Percentiles rank a stretch among this genome's conserved stretches.
phyloP scores from a whole-genome alignment of 2,113 vertebrate species.

The Dissostichus mawsoni region DNA sequence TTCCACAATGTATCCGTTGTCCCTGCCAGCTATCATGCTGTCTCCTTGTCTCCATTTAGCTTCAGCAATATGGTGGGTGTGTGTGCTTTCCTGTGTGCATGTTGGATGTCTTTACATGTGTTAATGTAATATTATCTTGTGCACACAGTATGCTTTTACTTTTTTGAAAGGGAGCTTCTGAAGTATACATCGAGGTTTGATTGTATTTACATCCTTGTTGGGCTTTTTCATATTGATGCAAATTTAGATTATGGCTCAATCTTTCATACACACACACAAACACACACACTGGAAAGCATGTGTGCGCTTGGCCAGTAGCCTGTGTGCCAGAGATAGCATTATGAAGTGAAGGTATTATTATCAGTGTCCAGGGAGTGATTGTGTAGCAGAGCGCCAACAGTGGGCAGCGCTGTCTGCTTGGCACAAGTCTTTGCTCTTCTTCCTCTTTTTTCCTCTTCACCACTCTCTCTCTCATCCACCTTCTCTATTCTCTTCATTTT shows the following conservation, averaged over 20 bases:
- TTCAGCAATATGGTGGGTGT: conserved; percentile 67
- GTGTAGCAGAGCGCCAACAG: conserved; percentile 53
- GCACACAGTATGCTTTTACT: neutral
- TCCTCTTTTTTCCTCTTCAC: conserved; percentile 15
- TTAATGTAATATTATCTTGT: conserved; percentile 27
- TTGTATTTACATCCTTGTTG: conserved; percentile 25
- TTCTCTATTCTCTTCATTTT: conserved; percentile 16
- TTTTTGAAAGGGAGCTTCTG: conserved; percentile 11
- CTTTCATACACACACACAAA: neutral
- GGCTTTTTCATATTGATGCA: conserved; percentile 34
- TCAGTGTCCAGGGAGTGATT: conserved; percentile 62
- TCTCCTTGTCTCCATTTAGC: conserved; percentile 71
- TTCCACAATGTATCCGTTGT: conserved; percentile 63
- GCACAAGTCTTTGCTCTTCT: conserved; percentile 30
- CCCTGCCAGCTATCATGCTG: conserved; percentile 67
- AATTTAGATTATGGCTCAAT: conserved; percentile 42
- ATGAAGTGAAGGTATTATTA: conserved; percentile 66
- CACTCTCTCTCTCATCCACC: neutral
- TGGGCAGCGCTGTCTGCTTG: conserved; percentile 58
- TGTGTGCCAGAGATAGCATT: conserved; percentile 61
- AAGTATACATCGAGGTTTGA: conserved; percentile 7
- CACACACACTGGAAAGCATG: conserved; percentile 17
- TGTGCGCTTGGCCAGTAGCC: conserved; percentile 28
- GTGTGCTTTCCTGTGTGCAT: conserved; percentile 33
- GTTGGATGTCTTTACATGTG: conserved; percentile 29